Evolutionary conservation across 2,113 vertebrate species (phyloP).

Genomic region (Callorhinus ursinus): DNA sequence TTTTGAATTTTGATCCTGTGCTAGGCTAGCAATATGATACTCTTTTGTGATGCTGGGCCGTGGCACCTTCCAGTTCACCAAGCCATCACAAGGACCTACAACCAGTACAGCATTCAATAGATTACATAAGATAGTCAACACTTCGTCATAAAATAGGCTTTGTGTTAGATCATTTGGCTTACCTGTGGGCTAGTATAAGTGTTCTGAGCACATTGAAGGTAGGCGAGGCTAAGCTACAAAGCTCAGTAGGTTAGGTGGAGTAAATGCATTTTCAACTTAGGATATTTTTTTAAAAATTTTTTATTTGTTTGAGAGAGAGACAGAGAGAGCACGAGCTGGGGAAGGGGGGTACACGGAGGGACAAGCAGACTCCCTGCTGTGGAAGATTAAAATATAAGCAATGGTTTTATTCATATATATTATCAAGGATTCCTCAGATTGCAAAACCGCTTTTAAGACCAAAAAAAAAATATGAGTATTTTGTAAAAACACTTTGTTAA

Average conservation of each 20-base stretch:
- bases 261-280: not conserved
- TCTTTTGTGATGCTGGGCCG: not conserved
- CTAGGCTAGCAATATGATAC: not conserved
- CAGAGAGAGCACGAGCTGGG: not conserved
- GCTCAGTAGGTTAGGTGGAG: not conserved
- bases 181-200: not conserved
- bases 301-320: not conserved
- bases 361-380: not conserved
- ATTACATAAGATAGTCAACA: not conserved
- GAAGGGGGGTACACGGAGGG: not conserved
- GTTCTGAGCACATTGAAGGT: not conserved
- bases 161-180: not conserved
- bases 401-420: not conserved
- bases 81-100: not conserved
- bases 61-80: not conserved
- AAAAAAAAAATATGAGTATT: not conserved
- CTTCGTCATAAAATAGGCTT: not conserved
- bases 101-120: not conserved
- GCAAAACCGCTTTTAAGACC: not conserved
- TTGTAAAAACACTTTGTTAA: not conserved
- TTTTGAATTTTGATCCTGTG: not conserved
- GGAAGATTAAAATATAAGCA: not conserved
- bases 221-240: not conserved
- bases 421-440: not conserved
- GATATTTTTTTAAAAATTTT: not conserved